Evolutionary conservation across 2,113 vertebrate genomes (phyloP).

Genomic region (Ascaphus truei): DNA sequence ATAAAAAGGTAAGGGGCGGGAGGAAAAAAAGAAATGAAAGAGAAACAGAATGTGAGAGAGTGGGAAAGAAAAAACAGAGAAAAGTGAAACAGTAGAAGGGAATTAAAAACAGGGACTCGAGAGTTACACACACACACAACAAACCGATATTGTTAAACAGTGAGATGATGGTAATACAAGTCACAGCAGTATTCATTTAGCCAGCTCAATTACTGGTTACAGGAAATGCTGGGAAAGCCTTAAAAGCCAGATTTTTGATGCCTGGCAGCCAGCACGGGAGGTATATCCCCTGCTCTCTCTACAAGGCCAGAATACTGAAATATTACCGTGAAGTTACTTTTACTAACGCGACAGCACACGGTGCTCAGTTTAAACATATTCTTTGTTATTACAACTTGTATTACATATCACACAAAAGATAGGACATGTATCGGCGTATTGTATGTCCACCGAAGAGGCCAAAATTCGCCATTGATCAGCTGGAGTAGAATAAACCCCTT

Average conservation of each 20-base stretch:
- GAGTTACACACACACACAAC: too few relatives aligned
- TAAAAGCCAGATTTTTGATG: neutral
- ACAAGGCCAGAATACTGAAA: neutral
- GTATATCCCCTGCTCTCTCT: neutral
- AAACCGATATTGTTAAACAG: neutral
- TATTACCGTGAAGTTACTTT: conserved; percentile 10
- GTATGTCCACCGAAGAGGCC: too few relatives aligned
- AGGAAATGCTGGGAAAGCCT: conserved; percentile 18
- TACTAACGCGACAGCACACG: neutral
- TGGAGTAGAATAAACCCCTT: too few relatives aligned
- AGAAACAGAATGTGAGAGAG: too few relatives aligned
- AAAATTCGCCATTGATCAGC: too few relatives aligned
- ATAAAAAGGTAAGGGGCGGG: too few relatives aligned
- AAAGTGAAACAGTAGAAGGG: too few relatives aligned
- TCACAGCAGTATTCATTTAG: neutral
- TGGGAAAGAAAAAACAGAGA: too few relatives aligned
- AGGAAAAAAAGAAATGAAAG: too few relatives aligned
- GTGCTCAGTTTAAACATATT: neutral
- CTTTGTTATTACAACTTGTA: neutral
- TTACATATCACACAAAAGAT: too few relatives aligned
- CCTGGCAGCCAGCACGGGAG: neutral
- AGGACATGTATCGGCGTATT: too few relatives aligned
- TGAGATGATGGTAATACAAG: neutral
- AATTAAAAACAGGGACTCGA: too few relatives aligned
- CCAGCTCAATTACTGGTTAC: conserved; percentile 12